phyloP scores from a whole-genome alignment of 2,113 vertebrate species.

The Macaca nemestrina region DNA sequence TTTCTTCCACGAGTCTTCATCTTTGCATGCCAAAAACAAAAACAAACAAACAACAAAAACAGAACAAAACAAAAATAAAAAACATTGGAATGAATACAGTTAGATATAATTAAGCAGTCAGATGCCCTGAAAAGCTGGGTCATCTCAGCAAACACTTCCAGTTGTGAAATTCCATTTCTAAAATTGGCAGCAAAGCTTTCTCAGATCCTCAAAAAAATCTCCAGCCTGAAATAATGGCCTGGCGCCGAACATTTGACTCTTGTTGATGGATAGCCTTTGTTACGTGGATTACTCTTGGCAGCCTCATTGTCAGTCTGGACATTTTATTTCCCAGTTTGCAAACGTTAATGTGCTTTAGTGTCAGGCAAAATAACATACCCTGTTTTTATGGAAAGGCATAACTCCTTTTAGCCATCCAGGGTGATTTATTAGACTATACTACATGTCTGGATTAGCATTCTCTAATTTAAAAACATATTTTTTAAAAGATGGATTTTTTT shows the following conservation, averaged over 20 bases:
- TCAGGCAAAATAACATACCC: background rate
- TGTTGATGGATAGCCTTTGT: background rate
- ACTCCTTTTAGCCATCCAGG: background rate
- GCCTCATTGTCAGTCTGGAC: background rate
- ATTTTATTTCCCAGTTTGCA: constrained; percentile 53
- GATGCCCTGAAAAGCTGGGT: background rate
- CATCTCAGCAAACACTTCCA: background rate
- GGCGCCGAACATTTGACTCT: background rate
- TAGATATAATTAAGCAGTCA: background rate
- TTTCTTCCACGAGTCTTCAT: background rate
- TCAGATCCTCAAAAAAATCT: background rate
- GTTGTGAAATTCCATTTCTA: constrained; percentile 17
- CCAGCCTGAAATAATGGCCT: background rate
- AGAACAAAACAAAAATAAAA: background rate
- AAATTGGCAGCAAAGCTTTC: background rate
- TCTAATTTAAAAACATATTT: constrained; percentile 50
- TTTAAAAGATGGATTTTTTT: constrained; percentile 42
- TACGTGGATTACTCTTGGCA: background rate
- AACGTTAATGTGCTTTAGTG: constrained; percentile 49
- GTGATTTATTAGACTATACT: background rate
- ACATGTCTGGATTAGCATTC: background rate
- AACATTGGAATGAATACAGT: background rate
- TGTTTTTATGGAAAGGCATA: constrained; percentile 3
- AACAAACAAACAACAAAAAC: background rate
- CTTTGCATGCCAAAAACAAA: background rate